Evolutionary conservation across 1,140 invertebrate species (phyloP), one percentile per base, ranked within the genome.

Genomic region (Reticulitermes speratus): DNA sequence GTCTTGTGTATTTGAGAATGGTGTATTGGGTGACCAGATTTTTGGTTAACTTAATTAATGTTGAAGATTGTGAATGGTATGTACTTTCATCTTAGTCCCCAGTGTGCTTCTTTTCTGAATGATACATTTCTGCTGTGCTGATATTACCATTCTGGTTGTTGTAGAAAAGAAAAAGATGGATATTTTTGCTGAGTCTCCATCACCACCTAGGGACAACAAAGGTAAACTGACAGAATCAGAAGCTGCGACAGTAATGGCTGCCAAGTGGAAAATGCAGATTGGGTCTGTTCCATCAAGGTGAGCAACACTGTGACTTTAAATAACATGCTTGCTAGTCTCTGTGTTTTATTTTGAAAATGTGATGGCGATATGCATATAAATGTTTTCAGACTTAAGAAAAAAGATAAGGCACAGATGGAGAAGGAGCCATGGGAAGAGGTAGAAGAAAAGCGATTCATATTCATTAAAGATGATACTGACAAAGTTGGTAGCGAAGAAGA

Each of bases 191-290:
- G 89, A 89, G 44, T 89, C 88, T 23, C 87, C 88, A 25, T 86
- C 86, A 65, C 85, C 85, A 82, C 85, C 85, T 86, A 38, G 86
- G 65, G 85, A 86, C 32, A 32, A 65, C 32, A 87, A 87, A 84
- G 69, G 69, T 21, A 87, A 87, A 82, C 44, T 84, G 12, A 85
- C 83, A 23, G 82, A 83, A 48, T 44, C 86, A 6, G 87, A 87
- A 84, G 38, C 85, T n/a, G 75, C 75, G n/a, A 86, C 87, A 30
- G 84, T 87, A 2, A 87, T 87, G 85, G 82, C 87, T 65, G 91
- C 92, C 65, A 93, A 93, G 89, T 93, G 92, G 91, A 93, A 93
- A 88, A 93, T 93, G 92, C 92, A 92, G 85, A 92, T 93, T 90
- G 86, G 82, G 7, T 86, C 82, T 52, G 52, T 83, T 59, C n/a